Percentiles rank a stretch among this genome's conserved stretches.
Evolutionary conservation across 2,888 invertebrate species (phyloP).

Genomic region (Marronus borbonicus): DNA sequence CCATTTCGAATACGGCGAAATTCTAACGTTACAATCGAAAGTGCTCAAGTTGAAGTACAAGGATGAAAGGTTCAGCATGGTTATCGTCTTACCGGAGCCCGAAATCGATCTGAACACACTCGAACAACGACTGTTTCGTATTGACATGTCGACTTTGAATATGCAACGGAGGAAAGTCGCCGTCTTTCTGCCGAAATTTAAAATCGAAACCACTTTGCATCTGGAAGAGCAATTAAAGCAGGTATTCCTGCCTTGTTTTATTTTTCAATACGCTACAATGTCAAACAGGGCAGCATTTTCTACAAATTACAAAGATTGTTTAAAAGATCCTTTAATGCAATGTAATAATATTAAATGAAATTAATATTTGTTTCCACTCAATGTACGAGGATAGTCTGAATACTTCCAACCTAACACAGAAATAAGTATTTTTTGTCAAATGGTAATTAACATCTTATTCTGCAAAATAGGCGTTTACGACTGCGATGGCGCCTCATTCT

Average conservation of each 20-base stretch:
- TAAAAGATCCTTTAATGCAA: too few species aligned
- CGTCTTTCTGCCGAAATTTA: conserved; percentile 85
- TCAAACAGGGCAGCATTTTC: too few species aligned
- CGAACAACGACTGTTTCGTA: conserved; percentile 67
- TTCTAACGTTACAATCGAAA: conserved; percentile 73
- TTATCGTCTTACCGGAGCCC: conserved; percentile 82
- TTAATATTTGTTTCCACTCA: too few species aligned
- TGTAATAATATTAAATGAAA: too few species aligned
- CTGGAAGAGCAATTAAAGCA: conserved; percentile 76
- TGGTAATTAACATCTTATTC: too few species aligned
- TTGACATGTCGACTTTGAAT: conserved; percentile 64
- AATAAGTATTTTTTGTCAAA: too few species aligned
- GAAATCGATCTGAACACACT: conserved; percentile 75
- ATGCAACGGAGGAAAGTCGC: conserved; percentile 69
- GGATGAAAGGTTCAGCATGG: conserved; percentile 80
- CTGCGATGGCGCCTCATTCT: too few species aligned
- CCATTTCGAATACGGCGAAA: conserved; percentile 71
- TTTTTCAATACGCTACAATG: too few species aligned
- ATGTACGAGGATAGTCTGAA: too few species aligned
- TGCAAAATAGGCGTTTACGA: too few species aligned
- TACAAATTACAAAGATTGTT: too few species aligned
- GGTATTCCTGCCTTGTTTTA: conserved; percentile 68
- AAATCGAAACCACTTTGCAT: conserved; percentile 82
- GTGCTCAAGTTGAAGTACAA: conserved; percentile 82
- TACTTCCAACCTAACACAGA: too few species aligned